Percentiles rank a stretch among this genome's conserved stretches.
Conservation (phyloP, 1,140 invertebrate species). For the Heliconius himera region DNA sequence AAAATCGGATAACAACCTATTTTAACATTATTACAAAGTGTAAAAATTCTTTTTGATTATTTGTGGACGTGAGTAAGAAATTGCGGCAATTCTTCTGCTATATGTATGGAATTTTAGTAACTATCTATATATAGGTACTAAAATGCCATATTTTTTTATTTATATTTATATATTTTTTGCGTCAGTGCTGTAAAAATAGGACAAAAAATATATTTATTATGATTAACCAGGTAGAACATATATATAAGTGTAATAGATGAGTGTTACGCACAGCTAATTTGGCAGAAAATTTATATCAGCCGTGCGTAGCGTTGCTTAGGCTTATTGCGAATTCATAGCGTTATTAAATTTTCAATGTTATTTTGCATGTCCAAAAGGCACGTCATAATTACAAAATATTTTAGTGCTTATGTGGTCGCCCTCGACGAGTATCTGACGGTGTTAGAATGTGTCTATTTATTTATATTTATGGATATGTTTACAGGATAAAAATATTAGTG, state of each 20-base stretch:
- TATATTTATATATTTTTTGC: no score
- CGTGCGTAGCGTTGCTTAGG: slow-evolving; percentile 25
- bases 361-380: slow-evolving; percentile 29
- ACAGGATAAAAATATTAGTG: no score
- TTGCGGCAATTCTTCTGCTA: no score
- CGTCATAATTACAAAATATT: slow-evolving; percentile 32
- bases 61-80: no score
- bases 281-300: slow-evolving; percentile 24
- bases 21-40: no score
- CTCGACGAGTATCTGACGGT: not conserved
- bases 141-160: no score
- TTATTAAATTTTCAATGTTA: slow-evolving; percentile 35
- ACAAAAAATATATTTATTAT: not conserved
- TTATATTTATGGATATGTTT: not conserved
- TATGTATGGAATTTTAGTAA: no score
- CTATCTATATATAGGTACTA: no score
- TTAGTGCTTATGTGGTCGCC: slow-evolving; percentile 21
- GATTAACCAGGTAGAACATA: not conserved
- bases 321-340: slow-evolving; percentile 33
- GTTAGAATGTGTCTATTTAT: not conserved
- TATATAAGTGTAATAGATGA: not conserved
- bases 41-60: no score
- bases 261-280: slow-evolving; percentile 12
- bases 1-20: no score
- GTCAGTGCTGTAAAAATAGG: no score